Percentiles rank a stretch among this genome's conserved stretches.
Evolutionary conservation across 2,113 vertebrate genomes (phyloP).

Genomic region (Tretioscincus oriximinensis): DNA sequence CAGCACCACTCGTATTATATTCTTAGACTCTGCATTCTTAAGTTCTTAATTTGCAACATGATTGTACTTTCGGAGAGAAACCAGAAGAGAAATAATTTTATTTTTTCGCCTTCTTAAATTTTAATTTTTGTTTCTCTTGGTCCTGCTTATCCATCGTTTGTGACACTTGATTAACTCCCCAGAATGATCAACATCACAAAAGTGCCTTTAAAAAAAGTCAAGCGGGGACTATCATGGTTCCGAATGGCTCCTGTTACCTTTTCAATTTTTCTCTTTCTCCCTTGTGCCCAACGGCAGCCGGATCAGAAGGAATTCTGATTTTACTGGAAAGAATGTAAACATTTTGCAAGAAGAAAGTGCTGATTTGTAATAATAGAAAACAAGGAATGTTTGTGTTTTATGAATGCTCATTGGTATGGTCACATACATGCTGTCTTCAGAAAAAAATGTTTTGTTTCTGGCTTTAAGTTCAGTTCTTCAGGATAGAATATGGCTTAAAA

Average conservation of each 20-base stretch:
- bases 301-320: not conserved
- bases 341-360: not conserved
- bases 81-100: not conserved
- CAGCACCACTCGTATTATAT: no score
- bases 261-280: conserved; percentile 11
- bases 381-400: not conserved
- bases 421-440: no score
- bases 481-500: no score
- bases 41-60: no score
- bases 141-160: not conserved
- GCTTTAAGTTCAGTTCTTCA: no score
- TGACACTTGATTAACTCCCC: not conserved
- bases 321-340: not conserved
- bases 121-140: not conserved
- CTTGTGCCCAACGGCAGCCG: not conserved
- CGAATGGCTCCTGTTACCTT: no score
- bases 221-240: no score
- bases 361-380: not conserved
- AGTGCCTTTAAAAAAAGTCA: not conserved
- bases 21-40: no score
- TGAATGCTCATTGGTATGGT: rapidly evolving
- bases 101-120: not conserved
- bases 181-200: not conserved
- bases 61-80: not conserved
- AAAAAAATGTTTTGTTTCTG: no score